Evolutionary conservation across 2,888 invertebrate species (phyloP), one percentile per base, ranked within the genome.

Genomic region (Caenorhabditis zanzibari): DNA sequence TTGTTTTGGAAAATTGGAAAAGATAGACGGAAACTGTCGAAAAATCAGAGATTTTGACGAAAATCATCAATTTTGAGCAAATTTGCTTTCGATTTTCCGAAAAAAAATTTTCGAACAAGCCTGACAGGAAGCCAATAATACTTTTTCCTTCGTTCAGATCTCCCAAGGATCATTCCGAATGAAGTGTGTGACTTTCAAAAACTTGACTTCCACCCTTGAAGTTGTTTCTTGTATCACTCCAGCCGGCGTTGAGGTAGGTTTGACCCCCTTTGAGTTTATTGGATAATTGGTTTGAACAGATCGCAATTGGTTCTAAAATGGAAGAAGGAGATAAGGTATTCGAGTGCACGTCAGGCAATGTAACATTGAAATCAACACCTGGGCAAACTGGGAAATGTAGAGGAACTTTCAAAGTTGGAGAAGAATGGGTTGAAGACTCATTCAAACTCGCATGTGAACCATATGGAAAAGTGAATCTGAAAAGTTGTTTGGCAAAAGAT

Each of bases 141-240:
- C n/a, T n/a, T n/a, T n/a, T n/a, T n/a, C n/a, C n/a, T n/a, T 32
- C 32, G 7, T 89, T 49, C 79, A 89, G 89, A 66, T 73, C 2
- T 82, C 84, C 22, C 81, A 84, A 68, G 81, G 72, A 41, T 82
- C 87, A 52, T 89, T 89, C 86, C 83, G 80, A 38, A 86, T 88
- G 84, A 81, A 69, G 49, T 89, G 89, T 66, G 84, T 85, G 59
- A 84, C 85, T 6, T 83, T 81, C 58, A 35, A 72, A 24, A 85
- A 87, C 73, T 81, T 86, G 52, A 79, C 87, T n/a, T 87, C 87
- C 74, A 86, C 80, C 49, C 85, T 85, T 14, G 73, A 84, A 58
- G 86, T 87, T 0, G 58, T 80, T 10, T 86, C 81, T 4, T 89
- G 89, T 54, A 74, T 88, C 68, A 86, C 86, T 22, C 89, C 89